Evolutionary conservation across 2,113 vertebrate species (phyloP).

Genomic region (Andinoacara biseriatus): DNA sequence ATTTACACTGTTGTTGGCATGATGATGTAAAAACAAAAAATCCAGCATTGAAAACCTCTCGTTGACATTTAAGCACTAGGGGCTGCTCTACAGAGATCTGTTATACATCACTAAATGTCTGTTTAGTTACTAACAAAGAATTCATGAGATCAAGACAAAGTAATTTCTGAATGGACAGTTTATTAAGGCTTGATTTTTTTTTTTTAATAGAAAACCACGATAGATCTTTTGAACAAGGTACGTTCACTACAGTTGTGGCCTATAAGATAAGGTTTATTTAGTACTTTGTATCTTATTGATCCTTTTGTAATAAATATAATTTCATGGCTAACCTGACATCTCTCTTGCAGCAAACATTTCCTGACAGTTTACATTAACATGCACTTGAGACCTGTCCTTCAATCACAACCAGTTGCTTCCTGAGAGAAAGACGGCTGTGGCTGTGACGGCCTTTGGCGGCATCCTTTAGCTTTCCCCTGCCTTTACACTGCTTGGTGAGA

Average conservation of each 20-base stretch:
- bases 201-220: slow-evolving; percentile 83
- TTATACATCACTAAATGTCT: slow-evolving; percentile 24
- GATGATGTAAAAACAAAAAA: neutral
- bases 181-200: slow-evolving; percentile 91
- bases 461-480: slow-evolving; percentile 45
- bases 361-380: slow-evolving; percentile 74
- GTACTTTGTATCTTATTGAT: slow-evolving; percentile 62
- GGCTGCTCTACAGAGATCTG: slow-evolving; percentile 7
- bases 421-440: slow-evolving; percentile 38
- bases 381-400: slow-evolving; percentile 77
- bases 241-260: slow-evolving; percentile 82
- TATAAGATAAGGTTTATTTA: slow-evolving; percentile 78
- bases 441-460: slow-evolving; percentile 23
- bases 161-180: slow-evolving; percentile 87
- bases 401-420: slow-evolving; percentile 83
- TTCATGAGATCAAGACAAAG: slow-evolving; percentile 59
- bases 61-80: slow-evolving; percentile 27
- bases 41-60: slow-evolving; percentile 11
- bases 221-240: slow-evolving; percentile 81
- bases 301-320: slow-evolving; percentile 77
- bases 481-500: slow-evolving; percentile 21
- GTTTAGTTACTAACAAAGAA: slow-evolving; percentile 23
- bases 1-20: neutral
- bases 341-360: slow-evolving; percentile 84
- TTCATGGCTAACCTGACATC: slow-evolving; percentile 76